Evolutionary conservation across 2,888 invertebrate species (phyloP), one percentile per base, ranked within the genome.

Genomic region (Germaria angustata): DNA sequence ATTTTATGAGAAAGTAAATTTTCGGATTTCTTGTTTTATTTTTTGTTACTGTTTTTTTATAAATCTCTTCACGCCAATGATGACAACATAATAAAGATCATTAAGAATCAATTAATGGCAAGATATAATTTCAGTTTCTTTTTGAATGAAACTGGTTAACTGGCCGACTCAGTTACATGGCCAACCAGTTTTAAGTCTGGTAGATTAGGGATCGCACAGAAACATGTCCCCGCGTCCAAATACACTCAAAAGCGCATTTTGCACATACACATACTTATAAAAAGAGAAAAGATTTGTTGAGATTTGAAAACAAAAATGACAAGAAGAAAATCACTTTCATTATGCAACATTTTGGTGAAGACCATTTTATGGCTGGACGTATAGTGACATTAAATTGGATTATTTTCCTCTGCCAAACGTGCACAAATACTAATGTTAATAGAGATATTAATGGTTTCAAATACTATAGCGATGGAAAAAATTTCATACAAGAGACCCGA

Each of bases 321-420:
- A 20, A 28, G 34, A 69, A 34, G 53, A 63, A 77, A 77, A 71
- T 46, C 61, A 53, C 41, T 53, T 59, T 51, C 32, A 55, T 78
- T 78, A 71, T 71, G 69, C 69, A 78, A 78, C 77, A 39, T 69
- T 63, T 63, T n/a, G n/a, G n/a, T n/a, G n/a, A n/a, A n/a, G n/a
- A n/a, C n/a, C n/a, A n/a, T n/a, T n/a, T 20, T 20, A 20, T 8
- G n/a, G 4, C 4, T 15, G 1, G 20, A 3, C 8, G 11, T 7
- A 46, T 11, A 0, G 9, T 20, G 3, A 46, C 11, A 46, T 20
- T 46, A 20, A 46, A 17, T 17, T 44, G 15, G 15, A 44, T 22
- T 49, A 15, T 44, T 49, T 49, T 13, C 24, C 11, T 49, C 32
- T 36, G 22, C n/a, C n/a, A n/a, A n/a, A n/a, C n/a, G n/a, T n/a